Evolutionary conservation across 1,140 invertebrate genomes (phyloP).

Genomic region (Spodoptera litura): DNA sequence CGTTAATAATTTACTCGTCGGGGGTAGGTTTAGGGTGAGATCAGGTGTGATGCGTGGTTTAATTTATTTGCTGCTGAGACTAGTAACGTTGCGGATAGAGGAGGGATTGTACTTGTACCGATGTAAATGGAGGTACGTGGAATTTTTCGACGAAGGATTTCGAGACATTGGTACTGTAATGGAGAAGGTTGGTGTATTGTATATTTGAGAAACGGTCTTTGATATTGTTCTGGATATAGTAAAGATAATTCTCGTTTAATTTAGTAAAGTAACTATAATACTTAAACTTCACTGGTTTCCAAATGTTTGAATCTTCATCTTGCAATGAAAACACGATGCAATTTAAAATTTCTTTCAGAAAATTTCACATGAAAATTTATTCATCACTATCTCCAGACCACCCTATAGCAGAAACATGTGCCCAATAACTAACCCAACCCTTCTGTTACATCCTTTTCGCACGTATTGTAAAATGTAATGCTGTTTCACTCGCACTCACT

Average conservation of each 20-base stretch:
- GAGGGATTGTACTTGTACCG: conserved; percentile 24
- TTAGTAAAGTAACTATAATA: too few species aligned
- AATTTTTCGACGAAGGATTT: background rate
- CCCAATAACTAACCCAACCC: conserved; percentile 77
- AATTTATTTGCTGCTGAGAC: conserved; percentile 43
- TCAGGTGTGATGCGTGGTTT: conserved; percentile 65
- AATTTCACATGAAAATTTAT: conserved; percentile 54
- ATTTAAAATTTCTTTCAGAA: conserved; percentile 23
- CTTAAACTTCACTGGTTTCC: too few species aligned
- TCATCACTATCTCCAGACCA: conserved; percentile 53
- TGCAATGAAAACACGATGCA: background rate
- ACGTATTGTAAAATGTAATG: conserved; percentile 52
- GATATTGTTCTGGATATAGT: too few species aligned
- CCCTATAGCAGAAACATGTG: conserved; percentile 65
- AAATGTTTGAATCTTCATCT: background rate
- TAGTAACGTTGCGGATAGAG: conserved; percentile 13
- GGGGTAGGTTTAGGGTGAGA: conserved; percentile 61
- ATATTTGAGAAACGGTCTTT: too few species aligned
- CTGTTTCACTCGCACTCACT: conserved; percentile 67
- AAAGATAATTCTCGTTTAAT: too few species aligned
- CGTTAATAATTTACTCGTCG: conserved; percentile 82
- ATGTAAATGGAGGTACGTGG: conserved; percentile 8
- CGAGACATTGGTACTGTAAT: background rate
- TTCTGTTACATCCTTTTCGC: conserved; percentile 65
- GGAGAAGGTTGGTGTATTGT: too few species aligned